A percentile compares a stretch with the other conserved stretches of the same genome.
These are phyloP conservation scores for Ochotona princeps DNA, from an alignment of 2,113 vertebrate genomes.

Conservation along the genomic window DNA sequence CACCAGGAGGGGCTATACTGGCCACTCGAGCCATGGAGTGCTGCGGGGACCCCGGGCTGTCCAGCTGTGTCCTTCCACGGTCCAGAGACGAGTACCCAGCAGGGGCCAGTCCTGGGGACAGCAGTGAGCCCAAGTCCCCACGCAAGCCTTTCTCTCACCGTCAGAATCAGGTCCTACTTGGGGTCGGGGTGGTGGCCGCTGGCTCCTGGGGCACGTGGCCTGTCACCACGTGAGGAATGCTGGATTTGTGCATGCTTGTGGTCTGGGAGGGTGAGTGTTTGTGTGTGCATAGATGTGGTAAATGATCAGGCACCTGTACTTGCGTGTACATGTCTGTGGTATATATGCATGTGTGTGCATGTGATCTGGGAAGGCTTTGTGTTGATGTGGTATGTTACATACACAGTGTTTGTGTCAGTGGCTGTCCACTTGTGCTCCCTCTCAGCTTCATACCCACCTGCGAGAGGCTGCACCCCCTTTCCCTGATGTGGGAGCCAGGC, in stretches of 20 bases:
- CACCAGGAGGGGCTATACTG: fast-evolving
- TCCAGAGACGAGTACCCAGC: background rate
- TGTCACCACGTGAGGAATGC: fast-evolving
- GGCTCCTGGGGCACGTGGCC: fast-evolving
- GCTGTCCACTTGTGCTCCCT: fast-evolving
- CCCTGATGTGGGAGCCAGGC: fast-evolving
- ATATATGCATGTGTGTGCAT: too few species aligned
- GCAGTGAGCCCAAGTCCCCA: background rate
- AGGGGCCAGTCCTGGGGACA: background rate
- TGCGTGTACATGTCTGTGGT: fast-evolving
- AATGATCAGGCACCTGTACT: too few species aligned
- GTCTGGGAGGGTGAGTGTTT: too few species aligned
- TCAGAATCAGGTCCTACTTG: fast-evolving
- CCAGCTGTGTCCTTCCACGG: background rate
- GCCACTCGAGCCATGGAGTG: background rate
- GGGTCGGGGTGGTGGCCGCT: fast-evolving
- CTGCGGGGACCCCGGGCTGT: background rate
- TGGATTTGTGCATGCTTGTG: too few species aligned
- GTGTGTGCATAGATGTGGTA: too few species aligned
- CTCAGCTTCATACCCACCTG: fast-evolving
- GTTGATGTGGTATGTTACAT: too few species aligned
- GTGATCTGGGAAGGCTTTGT: too few species aligned
- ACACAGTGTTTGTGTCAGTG: too few species aligned
- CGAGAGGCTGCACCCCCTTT: too few species aligned
- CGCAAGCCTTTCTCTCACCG: background rate